Base-by-base conservation (phyloP, 1,140 invertebrate genomes). In the Schmidtea mediterranea region DNA sequence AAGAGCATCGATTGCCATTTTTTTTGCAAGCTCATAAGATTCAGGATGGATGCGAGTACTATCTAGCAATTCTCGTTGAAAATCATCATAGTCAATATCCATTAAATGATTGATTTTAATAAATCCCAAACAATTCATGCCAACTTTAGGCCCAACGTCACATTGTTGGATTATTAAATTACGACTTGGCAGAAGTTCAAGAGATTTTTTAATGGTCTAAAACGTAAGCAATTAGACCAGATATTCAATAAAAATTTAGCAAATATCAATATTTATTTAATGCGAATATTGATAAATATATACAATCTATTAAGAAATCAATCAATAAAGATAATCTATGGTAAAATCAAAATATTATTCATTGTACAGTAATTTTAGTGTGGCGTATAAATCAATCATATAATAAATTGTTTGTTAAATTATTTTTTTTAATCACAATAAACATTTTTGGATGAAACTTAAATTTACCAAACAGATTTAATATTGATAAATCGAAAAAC, bases 1-100 rank as follows among this genome's bases (percentile, higher is more conserved):
- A 10, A 97, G 67, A 6, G 92, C 92, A 70, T 98, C 92, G 0
- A 95, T 84, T 2, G 90, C 92, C 89, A 98, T 98, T 70, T 98
- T 98, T 18, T 87, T 68, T 0, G 92, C 92, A 89, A 89, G 95
- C 62, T 97, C 90, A 57, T 97, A 98, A 0, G 84, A 87, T 67
- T 98, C 92, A 0, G 90, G 90, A 69, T 98, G 92, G 0, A 98
- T 86, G 53, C 92, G 71, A 0, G 92, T 92, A 0, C 86, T 86
- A 61, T 98, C 92, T 2, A 98, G 65, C 0, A 95, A 83, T 71
- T 95, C 86, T 0, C 90, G 80, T 56, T 89, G 87, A 0, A 79
- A 76, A 57, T 90, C 82, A 0, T 82, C 18, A 22, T 23, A 36
- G 8, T 51, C 32, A 36, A 43, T 43, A 19, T 8, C 43, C 49